Base-by-base conservation (phyloP, 2,888 invertebrate genomes). In the Leptopilina syphax region DNA sequence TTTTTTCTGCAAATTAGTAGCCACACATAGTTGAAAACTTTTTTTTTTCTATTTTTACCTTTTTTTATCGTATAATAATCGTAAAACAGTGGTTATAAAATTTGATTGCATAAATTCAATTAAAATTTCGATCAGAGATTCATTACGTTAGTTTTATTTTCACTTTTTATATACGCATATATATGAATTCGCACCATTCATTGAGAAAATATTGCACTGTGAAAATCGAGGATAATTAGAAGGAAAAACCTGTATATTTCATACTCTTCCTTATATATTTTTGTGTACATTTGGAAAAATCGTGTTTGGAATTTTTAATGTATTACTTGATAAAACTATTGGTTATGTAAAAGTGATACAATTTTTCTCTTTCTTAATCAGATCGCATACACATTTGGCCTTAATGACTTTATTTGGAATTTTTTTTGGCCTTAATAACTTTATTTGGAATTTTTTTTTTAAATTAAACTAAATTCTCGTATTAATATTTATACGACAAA, bases 211-310 rank as follows among this genome's bases (percentile, higher is more conserved):
- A 50, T 50, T 50, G 50, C 50, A 9, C 63, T 63, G 18, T 63
- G 63, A 63, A 63, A 63, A 63, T 63, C 24, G 18, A 63, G 24
- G 63, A 63, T 63, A 63, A 63, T 63, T 63, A 63, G 63, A 63
- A 18, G 8, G 63, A 63, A 63, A 63, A 63, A 63, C 24, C 63
- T 24, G 63, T 63, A 63, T 63, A 24, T 24, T 63, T n/a, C 63
- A 63, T 24, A 24, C 24, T 63, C 63, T 63, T 63, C 63, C 63
- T 63, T 63, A 63, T 63, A 63, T 50, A 47, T 47, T 9, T 47
- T 47, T 47, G 9, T 47, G 34, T 34, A 50, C 12, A 50, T 10
- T 50, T 50, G 9, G 12, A 54, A 70, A 68, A 68, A 50, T 70
- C 63, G 63, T 63, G 63, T 18, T 63, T 24, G 24, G 63, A 63